Evolutionary conservation across 2,888 invertebrate species (phyloP).

Genomic region (Alviniconcha strummeri): DNA sequence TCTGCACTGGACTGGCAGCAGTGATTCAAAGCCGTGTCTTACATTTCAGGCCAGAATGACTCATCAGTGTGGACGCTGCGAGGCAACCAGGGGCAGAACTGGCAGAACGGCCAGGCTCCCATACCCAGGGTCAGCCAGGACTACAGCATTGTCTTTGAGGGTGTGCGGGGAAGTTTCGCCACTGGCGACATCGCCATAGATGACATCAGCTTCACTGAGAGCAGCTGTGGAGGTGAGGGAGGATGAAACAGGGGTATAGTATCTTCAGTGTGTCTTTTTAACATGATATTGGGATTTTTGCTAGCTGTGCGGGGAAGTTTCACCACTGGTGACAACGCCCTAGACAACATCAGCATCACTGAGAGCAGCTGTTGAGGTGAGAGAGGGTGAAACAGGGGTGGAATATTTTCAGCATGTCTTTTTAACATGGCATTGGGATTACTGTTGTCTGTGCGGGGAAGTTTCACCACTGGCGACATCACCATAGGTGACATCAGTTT

Average conservation of each 20-base stretch:
- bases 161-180: conserved; percentile 60
- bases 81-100: conserved; percentile 42
- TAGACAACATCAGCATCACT: conserved; percentile 64
- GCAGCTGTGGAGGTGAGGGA: conserved; percentile 27
- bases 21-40: no score
- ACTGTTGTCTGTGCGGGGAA: conserved; percentile 63
- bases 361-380: conserved; percentile 26
- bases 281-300: no score
- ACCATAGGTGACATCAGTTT: conserved; percentile 65
- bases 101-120: conserved; percentile 56
- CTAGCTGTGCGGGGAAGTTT: conserved; percentile 58
- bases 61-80: conserved; percentile 36
- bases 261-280: no score
- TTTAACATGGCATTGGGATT: no score
- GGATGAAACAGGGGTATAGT: neutral
- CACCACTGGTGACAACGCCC: conserved; percentile 63
- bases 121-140: conserved; percentile 37
- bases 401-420: no score
- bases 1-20: no score
- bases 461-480: conserved; percentile 63
- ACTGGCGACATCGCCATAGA: conserved; percentile 66
- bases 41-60: conserved; percentile 28
- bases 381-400: neutral
- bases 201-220: conserved; percentile 56
- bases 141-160: conserved; percentile 65